These are phyloP conservation scores for Eciton burchellii DNA, from an alignment of 1,140 invertebrate species.

Conservation along the genomic window DNA sequence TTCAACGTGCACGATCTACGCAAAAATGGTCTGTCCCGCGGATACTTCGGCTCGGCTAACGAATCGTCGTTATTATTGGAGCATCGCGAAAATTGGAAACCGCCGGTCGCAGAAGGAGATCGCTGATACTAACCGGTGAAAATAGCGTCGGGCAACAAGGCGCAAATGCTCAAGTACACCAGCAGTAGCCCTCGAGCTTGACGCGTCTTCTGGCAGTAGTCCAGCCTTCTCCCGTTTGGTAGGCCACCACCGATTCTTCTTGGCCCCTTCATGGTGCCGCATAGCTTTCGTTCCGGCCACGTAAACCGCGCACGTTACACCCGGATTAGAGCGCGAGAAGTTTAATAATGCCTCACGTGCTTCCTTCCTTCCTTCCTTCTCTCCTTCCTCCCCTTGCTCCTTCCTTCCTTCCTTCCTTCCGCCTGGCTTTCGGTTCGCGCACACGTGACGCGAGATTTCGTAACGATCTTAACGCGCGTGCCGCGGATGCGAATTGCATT, in stretches of 20 bases:
- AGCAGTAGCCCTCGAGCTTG: slow-evolving; percentile 78
- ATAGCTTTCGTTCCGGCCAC: slow-evolving; percentile 82
- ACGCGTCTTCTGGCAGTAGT: slow-evolving; percentile 78
- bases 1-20: no score
- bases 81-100: slow-evolving; percentile 9
- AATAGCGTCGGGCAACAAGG: slow-evolving; percentile 79
- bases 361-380: slow-evolving; percentile 49
- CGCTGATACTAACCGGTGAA: slow-evolving; percentile 79
- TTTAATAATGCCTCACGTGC: slow-evolving; percentile 77
- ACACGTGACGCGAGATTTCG: slow-evolving; percentile 58
- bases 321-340: slow-evolving; percentile 74
- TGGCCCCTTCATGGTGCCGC: slow-evolving; percentile 82
- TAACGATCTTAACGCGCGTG: slow-evolving; percentile 59
- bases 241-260: slow-evolving; percentile 80
- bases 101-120: not conserved
- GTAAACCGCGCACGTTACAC: slow-evolving; percentile 79
- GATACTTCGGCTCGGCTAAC: no score
- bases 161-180: slow-evolving; percentile 79
- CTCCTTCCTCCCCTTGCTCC: slow-evolving; percentile 40
- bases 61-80: no score
- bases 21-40: no score
- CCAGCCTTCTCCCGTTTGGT: slow-evolving; percentile 78
- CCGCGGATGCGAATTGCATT: slow-evolving; percentile 50
- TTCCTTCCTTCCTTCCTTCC: slow-evolving; percentile 41
- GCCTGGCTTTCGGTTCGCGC: slow-evolving; percentile 2